phyloP scores from a whole-genome alignment of 1,140 invertebrate genomes.

The Rhizoglyphus robini region DNA sequence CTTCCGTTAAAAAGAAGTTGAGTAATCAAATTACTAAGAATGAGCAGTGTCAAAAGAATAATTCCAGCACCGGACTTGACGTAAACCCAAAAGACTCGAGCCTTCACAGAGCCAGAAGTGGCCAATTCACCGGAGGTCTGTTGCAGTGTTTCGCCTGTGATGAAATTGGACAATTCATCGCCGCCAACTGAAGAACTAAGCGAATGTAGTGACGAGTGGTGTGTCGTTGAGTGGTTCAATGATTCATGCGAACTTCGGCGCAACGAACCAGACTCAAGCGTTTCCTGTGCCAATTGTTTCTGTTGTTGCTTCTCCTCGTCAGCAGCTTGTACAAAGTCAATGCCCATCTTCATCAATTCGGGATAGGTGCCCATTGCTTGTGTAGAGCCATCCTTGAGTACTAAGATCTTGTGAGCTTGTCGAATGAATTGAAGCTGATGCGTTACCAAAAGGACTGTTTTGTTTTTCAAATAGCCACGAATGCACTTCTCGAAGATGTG shows the following conservation, averaged over 20 bases:
- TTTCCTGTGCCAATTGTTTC: neutral
- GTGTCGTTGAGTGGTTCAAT: neutral
- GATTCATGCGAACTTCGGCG: neutral
- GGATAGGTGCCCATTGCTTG: slow-evolving; percentile 24
- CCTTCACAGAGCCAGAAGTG: slow-evolving; percentile 9
- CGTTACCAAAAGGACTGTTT: slow-evolving; percentile 34
- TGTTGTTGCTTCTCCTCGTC: slow-evolving; percentile 12
- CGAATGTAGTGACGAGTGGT: neutral
- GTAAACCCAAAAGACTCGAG: slow-evolving; percentile 25
- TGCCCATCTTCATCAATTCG: slow-evolving; percentile 22
- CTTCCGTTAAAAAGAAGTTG: slow-evolving; percentile 28
- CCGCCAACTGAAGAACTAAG: neutral
- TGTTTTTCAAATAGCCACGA: slow-evolving; percentile 40
- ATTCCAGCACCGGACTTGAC: slow-evolving; percentile 26
- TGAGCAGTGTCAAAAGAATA: slow-evolving; percentile 19
- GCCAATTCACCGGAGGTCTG: slow-evolving; percentile 3
- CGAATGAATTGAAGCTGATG: slow-evolving; percentile 43
- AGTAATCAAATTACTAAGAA: slow-evolving; percentile 24
- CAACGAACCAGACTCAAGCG: neutral
- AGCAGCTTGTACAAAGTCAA: slow-evolving; percentile 22
- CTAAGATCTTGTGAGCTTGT: slow-evolving; percentile 55
- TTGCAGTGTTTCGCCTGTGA: slow-evolving; percentile 13
- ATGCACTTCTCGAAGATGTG: slow-evolving; percentile 42
- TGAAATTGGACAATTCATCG: slow-evolving; percentile 12
- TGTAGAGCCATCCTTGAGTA: slow-evolving; percentile 45